phyloP scores from a whole-genome alignment of 2,888 invertebrate genomes.

The Euphydryas editha region DNA sequence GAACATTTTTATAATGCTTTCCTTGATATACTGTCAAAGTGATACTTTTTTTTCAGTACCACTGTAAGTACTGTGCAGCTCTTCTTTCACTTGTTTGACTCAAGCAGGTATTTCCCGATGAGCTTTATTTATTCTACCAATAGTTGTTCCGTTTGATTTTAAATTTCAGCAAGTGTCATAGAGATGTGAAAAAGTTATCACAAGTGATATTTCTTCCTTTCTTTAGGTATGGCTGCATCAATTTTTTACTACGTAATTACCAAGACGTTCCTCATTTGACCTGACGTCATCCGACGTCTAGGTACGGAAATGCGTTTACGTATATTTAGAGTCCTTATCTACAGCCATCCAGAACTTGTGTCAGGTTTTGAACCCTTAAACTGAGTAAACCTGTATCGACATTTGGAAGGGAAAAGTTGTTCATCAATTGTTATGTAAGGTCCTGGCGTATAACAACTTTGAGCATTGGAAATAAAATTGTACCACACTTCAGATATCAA shows the following conservation, averaged over 20 bases:
- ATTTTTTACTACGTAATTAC: slow-evolving; percentile 24
- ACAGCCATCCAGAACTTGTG: too few species aligned
- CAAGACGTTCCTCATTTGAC: slow-evolving; percentile 22
- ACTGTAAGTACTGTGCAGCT: slow-evolving; percentile 20
- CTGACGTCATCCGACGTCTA: slow-evolving; percentile 27
- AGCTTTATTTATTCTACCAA: slow-evolving; percentile 19
- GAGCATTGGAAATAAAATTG: slow-evolving; percentile 29
- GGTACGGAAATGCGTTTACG: slow-evolving; percentile 17
- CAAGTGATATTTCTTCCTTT: slow-evolving; percentile 26
- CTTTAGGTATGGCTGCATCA: slow-evolving; percentile 27
- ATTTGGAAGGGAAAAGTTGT: slow-evolving; percentile 26
- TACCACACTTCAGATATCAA: slow-evolving; percentile 31
- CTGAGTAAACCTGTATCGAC: slow-evolving; percentile 7
- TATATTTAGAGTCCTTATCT: too few species aligned
- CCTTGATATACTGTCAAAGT: slow-evolving; percentile 28
- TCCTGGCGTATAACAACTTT: slow-evolving; percentile 29
- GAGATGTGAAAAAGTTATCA: slow-evolving; percentile 18
- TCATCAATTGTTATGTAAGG: slow-evolving; percentile 32
- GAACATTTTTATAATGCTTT: slow-evolving; percentile 33
- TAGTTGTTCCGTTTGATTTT: slow-evolving; percentile 21
- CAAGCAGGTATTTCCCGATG: slow-evolving; percentile 20
- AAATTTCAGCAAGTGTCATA: slow-evolving; percentile 18
- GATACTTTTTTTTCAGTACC: slow-evolving; percentile 12
- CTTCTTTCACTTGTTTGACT: slow-evolving; percentile 16
- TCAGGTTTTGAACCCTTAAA: too few species aligned